A percentile compares a stretch with the other conserved stretches of the same genome.
These are phyloP conservation scores for Axis porcinus DNA, from an alignment of 2,113 vertebrate species.

Conservation along the genomic window DNA sequence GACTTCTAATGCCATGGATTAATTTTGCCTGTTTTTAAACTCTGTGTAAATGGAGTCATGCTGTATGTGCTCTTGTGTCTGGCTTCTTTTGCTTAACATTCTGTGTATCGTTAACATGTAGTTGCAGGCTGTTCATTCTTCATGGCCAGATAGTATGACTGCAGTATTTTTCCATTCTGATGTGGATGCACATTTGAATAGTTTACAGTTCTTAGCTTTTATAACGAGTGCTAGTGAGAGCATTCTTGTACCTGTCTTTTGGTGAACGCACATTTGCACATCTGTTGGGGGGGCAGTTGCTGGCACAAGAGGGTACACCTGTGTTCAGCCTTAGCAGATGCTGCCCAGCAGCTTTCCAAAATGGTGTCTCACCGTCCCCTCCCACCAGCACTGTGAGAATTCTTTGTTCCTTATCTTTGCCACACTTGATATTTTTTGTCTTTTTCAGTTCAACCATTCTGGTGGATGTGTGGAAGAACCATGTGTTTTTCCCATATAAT, in stretches of 20 bases:
- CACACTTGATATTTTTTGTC: not conserved
- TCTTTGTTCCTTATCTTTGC: not conserved
- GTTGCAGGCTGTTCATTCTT: not conserved
- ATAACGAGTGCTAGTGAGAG: not conserved
- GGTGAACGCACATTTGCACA: not conserved
- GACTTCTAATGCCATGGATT: not conserved
- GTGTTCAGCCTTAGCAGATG: not conserved
- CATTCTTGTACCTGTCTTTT: not conserved
- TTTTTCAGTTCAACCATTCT: conserved; percentile 9
- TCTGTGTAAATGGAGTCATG: not conserved
- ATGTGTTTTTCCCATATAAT: not conserved
- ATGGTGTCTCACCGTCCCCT: not conserved
- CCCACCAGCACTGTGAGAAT: not conserved
- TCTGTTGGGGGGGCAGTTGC: not conserved
- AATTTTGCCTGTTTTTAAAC: not conserved
- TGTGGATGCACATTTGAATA: not conserved
- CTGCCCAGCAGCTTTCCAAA: not conserved
- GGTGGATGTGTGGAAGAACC: not conserved
- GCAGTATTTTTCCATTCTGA: not conserved
- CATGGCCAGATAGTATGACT: not conserved
- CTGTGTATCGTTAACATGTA: not conserved
- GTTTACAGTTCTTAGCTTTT: not conserved
- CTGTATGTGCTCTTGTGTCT: not conserved
- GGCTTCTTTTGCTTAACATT: not conserved
- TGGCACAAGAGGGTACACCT: not conserved